A percentile compares a stretch with the other conserved stretches of the same genome.
These are phyloP conservation scores for Pardosa pseudoannulata DNA, from an alignment of 2,888 invertebrate species.

Conservation along the genomic window DNA sequence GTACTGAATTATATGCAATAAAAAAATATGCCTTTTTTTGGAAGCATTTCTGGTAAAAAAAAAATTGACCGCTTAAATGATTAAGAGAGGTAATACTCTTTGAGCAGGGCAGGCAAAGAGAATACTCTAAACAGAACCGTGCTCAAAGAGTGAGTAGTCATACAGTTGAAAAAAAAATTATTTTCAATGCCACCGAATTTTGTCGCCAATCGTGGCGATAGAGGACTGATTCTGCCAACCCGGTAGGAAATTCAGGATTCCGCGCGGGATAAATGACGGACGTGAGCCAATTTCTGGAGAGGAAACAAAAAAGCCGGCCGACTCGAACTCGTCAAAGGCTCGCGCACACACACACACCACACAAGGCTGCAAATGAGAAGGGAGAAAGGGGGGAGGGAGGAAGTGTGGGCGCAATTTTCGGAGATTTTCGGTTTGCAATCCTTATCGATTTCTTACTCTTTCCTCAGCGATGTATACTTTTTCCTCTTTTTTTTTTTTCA, in stretches of 20 bases:
- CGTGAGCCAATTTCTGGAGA: constrained; percentile 57
- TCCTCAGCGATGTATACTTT: constrained; percentile 7
- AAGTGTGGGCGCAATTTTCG: constrained; percentile 40
- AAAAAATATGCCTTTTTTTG: too few relatives aligned
- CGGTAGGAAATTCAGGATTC: constrained; percentile 32
- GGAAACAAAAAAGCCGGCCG: constrained; percentile 47
- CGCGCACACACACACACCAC: neutral
- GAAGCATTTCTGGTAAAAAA: too few relatives aligned
- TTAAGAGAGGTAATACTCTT: too few relatives aligned
- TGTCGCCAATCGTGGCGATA: neutral
- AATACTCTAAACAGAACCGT: too few relatives aligned
- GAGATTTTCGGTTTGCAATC: constrained; percentile 65
- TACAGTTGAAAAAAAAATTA: too few relatives aligned
- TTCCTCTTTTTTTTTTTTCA: neutral
- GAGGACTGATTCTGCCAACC: neutral
- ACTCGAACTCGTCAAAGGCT: constrained; percentile 22
- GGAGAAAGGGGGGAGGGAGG: neutral
- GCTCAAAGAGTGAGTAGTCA: too few relatives aligned
- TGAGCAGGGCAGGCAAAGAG: too few relatives aligned
- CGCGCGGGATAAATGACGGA: constrained; percentile 61
- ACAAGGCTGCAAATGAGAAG: constrained; percentile 38
- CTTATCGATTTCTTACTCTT: constrained; percentile 56
- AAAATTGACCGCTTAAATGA: too few relatives aligned
- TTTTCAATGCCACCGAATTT: too few relatives aligned
- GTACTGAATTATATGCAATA: too few relatives aligned